Evolutionary conservation across 2,113 vertebrate genomes (phyloP), one percentile per base, ranked within the genome.

Genomic region (Eleginops maclovinus): DNA sequence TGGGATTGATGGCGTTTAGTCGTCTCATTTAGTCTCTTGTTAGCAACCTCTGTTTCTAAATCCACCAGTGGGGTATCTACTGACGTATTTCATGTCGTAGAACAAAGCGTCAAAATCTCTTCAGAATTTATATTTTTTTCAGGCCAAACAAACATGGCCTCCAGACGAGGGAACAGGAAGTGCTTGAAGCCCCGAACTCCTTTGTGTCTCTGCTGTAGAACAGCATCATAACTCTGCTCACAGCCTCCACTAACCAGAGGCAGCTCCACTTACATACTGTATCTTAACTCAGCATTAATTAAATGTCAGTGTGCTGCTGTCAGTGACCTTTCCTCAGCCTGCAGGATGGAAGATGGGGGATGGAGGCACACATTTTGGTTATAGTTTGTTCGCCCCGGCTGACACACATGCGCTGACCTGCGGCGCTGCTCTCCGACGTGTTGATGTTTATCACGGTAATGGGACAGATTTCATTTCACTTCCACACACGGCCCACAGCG

Each of bases 361-460:
- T 6, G 2, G 17, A 54, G 16, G 22, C 21, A 53, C 11, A 22
- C 21, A 11, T 53, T 53, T 9, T 28, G 62, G 69, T 66, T 47
- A 41, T 36, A 26, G 40, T 68, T 72, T 62, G 31, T 31, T 7
- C 31, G 62, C 49, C 59, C 0, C 12, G 16, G 40, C 56, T 28
- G 63, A 85, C 73, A 63, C 73, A 63, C 63, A 22, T 53, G 75
- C 10, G 61, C 59, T 72, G 51, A 75, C 79, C 79, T 28, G 44
- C 26, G 73, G 69, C 66, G 44, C 71, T n/a, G 24, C 72, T 22
- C 72, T 47, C 21, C 1, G 67, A 55, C 3, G 71, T 75, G 79
- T 84, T 82, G 72, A 85, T 84, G 74, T 81, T 87, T 43, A 88
- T 88, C 81, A 64, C 24, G 56, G 60, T 88, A 87, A 90, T 80